Percentiles rank a stretch among this genome's conserved stretches.
phyloP scores from a whole-genome alignment of 2,113 vertebrate genomes.

The Callopanchax toddi region DNA sequence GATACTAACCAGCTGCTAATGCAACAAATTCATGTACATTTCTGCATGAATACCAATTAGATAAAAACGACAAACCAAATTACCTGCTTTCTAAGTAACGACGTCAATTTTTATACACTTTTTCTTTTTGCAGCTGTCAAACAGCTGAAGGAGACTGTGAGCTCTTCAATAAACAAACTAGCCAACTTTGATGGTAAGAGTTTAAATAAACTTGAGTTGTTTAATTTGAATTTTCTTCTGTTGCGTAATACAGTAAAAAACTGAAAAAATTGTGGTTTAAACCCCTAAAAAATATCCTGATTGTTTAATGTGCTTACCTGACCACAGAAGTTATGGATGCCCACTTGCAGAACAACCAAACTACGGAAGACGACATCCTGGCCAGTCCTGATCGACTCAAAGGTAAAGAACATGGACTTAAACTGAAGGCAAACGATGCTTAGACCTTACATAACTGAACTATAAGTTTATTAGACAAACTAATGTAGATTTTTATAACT shows the following conservation, averaged over 20 bases:
- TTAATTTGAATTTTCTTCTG: neutral
- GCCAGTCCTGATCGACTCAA: slow-evolving; percentile 76
- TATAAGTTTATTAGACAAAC: too few species aligned
- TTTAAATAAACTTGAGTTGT: neutral
- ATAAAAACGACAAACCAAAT: neutral
- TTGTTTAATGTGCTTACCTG: neutral
- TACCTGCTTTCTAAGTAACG: neutral
- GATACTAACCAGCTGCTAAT: neutral
- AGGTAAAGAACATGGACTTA: slow-evolving; percentile 52
- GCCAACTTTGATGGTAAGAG: slow-evolving; percentile 81
- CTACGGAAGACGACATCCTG: slow-evolving; percentile 74
- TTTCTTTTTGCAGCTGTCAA: slow-evolving; percentile 73
- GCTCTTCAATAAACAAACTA: slow-evolving; percentile 80
- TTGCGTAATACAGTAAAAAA: too few species aligned
- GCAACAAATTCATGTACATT: neutral
- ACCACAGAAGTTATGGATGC: slow-evolving; percentile 78
- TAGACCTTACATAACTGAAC: too few species aligned
- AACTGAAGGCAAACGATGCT: too few species aligned
- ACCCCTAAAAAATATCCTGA: neutral
- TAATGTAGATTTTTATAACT: too few species aligned
- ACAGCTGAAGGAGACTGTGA: slow-evolving; percentile 79
- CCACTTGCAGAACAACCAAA: slow-evolving; percentile 83
- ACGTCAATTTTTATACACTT: neutral
- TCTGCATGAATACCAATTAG: neutral
- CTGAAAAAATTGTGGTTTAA: neutral